Evolutionary conservation across 2,113 vertebrate species (phyloP), one percentile per base, ranked within the genome.

Genomic region (Natator depressus): DNA sequence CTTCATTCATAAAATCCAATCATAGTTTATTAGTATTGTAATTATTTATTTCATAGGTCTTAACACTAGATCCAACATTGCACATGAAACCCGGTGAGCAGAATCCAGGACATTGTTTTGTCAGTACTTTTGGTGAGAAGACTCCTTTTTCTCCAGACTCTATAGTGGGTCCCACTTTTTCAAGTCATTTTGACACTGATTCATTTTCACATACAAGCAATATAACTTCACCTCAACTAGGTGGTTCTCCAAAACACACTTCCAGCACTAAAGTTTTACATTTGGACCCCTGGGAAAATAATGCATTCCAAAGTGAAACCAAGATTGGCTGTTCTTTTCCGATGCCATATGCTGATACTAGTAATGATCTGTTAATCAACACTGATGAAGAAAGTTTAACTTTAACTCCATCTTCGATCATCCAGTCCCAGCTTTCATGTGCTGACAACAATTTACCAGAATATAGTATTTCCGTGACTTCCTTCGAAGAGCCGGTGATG

Each of bases 401-500:
- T 93, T 88, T 96, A 82, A 98, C 98, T 94, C 97, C 98, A 69
- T 98, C 97, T 93, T 98, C 98, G 90, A 6, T 95, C 57, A 89
- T 96, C 95, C 98, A 94, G 51, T 96, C 88, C n/a, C 97, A 90
- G 86, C 81, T 96, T 87, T 94, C 94, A 80, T 97, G 96, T 94
- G 93, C 95, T 97, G 98, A 97, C 82, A 96, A 5, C 91, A 96
- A 93, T 76, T 94, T 96, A 89, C 94, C 96, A 92, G 98, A 99
- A 84, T 98, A 96, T 25, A 94, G 96, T 10, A 87, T 98, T 91
- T 96, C 98, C 35, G 82, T 96, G 91, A 62, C 98, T 50, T 98
- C 98, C 31, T 62, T 98, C 72, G 99, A 99, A 86, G 99, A 99
- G 96, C 99, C 99, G 46, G 98, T 99, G 47, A 95, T 99, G 25